phyloP scores from a whole-genome alignment of 2,888 invertebrate genomes.

The Diplolepis rosae region DNA sequence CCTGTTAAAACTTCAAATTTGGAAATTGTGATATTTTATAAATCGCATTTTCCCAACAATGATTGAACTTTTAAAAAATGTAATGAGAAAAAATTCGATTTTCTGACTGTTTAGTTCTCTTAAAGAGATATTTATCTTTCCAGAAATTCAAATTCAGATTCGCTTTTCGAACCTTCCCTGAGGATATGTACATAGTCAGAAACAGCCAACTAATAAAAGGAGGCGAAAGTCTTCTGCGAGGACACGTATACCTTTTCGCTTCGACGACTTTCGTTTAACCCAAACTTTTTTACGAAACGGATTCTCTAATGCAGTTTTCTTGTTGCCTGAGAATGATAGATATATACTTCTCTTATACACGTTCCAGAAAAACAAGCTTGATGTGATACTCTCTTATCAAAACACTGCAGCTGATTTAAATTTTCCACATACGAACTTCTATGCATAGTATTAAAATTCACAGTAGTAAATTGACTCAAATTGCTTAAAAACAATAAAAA shows the following conservation, averaged over 20 bases:
- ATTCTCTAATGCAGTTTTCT: constrained; percentile 64
- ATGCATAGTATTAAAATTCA: not conserved
- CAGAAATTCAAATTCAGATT: constrained; percentile 11
- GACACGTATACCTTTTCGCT: constrained; percentile 18
- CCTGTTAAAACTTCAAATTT: no score
- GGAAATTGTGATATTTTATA: no score
- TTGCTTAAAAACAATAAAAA: not conserved
- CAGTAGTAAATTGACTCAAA: not conserved
- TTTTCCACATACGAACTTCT: not conserved
- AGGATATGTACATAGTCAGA: not conserved
- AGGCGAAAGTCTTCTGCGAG: constrained; percentile 15
- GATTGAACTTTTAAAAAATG: no score
- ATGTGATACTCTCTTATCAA: constrained; percentile 1
- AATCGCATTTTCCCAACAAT: no score
- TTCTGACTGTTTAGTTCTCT: no score
- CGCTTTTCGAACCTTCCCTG: no score
- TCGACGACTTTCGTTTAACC: constrained; percentile 24
- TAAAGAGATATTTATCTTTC: not conserved
- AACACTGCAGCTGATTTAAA: not conserved
- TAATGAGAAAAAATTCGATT: no score
- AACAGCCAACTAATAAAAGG: constrained; percentile 17
- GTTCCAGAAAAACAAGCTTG: not conserved
- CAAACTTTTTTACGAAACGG: constrained; percentile 32
- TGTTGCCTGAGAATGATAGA: constrained; percentile 53
- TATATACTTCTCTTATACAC: constrained; percentile 31